These are phyloP conservation scores for Scartelaos histophorus DNA, from an alignment of 2,113 vertebrate genomes.

Conservation along the genomic window DNA sequence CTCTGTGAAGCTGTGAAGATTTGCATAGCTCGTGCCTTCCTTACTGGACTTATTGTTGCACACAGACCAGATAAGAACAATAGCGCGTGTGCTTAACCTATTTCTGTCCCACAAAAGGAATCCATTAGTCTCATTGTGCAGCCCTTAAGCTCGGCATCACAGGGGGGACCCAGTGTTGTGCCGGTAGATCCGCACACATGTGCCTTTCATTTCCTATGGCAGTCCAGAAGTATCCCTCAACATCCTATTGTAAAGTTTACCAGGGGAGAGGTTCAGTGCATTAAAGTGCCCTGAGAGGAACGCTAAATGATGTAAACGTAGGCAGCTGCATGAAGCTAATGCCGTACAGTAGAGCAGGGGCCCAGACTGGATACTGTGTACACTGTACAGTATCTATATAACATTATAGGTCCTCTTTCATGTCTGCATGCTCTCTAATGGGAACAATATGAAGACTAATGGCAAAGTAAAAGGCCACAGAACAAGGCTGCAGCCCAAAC, in stretches of 20 bases:
- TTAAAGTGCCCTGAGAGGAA: conserved; percentile 86
- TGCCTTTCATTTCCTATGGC: conserved; percentile 84
- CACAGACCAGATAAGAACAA: conserved; percentile 58
- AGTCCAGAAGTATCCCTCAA: conserved; percentile 82
- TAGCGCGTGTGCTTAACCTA: conserved; percentile 59
- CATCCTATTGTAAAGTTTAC: conserved; percentile 83
- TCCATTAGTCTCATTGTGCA: conserved; percentile 70
- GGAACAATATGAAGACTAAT: conserved; percentile 93
- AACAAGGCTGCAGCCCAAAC: conserved; percentile 76
- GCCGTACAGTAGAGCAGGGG: conserved; percentile 82
- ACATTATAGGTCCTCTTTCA: conserved; percentile 89
- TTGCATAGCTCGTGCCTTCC: conserved; percentile 41
- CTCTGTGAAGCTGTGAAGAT: conserved; percentile 35
- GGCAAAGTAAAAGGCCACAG: conserved; percentile 85
- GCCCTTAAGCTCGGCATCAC: conserved; percentile 64
- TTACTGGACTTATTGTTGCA: conserved; percentile 30
- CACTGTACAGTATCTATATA: conserved; percentile 84
- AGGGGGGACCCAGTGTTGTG: conserved; percentile 44
- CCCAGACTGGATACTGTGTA: conserved; percentile 78
- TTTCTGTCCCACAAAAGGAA: conserved; percentile 66
- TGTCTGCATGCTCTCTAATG: conserved; percentile 90
- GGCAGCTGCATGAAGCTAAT: conserved; percentile 91
- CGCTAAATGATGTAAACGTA: conserved; percentile 82
- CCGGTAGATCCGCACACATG: conserved; percentile 61
- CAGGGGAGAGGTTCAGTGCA: conserved; percentile 83